These are phyloP conservation scores for Phaedon cochleariae DNA, from an alignment of 2,888 invertebrate species.

Conservation along the genomic window DNA sequence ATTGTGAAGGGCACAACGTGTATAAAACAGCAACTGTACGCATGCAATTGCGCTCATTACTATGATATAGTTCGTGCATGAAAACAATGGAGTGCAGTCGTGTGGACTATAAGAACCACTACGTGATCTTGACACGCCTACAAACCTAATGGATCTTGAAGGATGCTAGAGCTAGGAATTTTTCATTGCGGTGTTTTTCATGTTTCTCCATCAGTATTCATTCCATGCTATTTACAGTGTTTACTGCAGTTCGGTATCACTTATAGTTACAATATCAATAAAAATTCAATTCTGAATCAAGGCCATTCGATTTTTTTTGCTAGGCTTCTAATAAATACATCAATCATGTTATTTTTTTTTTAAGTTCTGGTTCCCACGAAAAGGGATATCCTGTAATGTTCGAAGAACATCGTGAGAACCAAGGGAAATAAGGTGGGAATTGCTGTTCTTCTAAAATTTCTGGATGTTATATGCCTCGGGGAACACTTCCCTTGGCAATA, in stretches of 20 bases:
- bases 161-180: background rate
- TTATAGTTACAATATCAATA: no score
- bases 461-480: no score
- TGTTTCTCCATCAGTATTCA: background rate
- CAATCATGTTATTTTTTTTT: no score
- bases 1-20: slow-evolving; percentile 12
- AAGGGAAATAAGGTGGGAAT: no score
- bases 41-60: slow-evolving; percentile 22
- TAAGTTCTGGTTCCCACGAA: no score
- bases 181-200: background rate
- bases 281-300: no score
- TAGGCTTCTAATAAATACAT: no score
- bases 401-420: no score
- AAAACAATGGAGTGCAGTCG: slow-evolving; percentile 27
- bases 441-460: no score
- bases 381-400: no score
- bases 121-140: slow-evolving; percentile 23
- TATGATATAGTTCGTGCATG: slow-evolving; percentile 18
- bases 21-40: slow-evolving; percentile 14
- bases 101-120: slow-evolving; percentile 12
- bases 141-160: background rate
- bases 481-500: no score
- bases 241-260: background rate
- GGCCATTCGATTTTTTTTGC: no score
- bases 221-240: background rate